Evolutionary conservation across 2,113 vertebrate genomes (phyloP).

Genomic region (Leucopsar rothschildi): DNA sequence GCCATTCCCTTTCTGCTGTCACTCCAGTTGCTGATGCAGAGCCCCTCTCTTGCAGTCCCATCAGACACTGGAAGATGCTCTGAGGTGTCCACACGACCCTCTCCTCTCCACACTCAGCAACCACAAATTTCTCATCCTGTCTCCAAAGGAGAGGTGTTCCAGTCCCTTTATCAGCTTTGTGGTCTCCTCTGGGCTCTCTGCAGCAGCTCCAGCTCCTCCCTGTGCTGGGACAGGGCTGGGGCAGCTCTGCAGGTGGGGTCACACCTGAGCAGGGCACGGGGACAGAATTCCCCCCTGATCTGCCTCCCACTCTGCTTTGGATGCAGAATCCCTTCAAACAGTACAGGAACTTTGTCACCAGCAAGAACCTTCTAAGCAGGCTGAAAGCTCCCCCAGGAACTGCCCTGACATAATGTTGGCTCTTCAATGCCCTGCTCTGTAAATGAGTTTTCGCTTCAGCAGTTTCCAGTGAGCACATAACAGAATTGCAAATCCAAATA

Average conservation of each 20-base stretch:
- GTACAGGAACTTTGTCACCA: background rate
- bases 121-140: background rate
- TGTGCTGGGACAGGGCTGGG: background rate
- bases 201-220: background rate
- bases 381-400: background rate
- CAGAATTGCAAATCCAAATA: background rate
- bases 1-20: background rate
- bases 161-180: accelerated
- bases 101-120: background rate
- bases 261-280: background rate
- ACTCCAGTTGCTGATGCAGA: background rate
- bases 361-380: background rate
- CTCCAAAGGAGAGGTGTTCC: background rate
- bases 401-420: accelerated
- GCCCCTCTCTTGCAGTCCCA: background rate
- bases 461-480: background rate
- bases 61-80: background rate
- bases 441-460: background rate
- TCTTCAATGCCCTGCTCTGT: background rate
- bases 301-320: background rate
- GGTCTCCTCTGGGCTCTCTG: background rate
- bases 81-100: background rate
- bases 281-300: background rate
- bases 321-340: background rate
- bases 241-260: background rate